Conservation (phyloP, 1,140 invertebrate species). For the Acromyrmex charruanus region DNA sequence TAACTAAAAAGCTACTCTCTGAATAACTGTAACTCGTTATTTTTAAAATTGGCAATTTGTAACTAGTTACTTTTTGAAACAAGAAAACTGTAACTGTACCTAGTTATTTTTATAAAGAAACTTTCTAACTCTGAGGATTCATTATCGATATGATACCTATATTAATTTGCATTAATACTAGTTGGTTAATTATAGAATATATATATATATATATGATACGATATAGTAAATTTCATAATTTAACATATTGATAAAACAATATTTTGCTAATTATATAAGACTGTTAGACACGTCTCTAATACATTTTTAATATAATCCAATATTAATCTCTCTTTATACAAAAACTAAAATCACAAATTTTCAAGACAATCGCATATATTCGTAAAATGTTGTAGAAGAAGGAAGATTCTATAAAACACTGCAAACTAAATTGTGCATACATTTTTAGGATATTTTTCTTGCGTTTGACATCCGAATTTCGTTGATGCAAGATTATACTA, state of each 20-base stretch:
- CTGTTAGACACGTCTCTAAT: background rate
- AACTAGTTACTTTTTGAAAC: no score
- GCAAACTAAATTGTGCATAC: background rate
- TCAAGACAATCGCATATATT: background rate
- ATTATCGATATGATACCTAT: background rate
- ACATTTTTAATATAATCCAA: background rate
- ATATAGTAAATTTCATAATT: background rate
- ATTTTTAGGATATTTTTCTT: conserved; percentile 5
- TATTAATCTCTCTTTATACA: background rate
- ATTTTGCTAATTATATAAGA: background rate
- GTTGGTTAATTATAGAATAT: background rate
- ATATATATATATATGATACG: background rate
- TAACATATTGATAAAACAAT: background rate
- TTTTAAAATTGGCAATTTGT: no score
- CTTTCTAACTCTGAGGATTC: background rate
- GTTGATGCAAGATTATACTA: background rate
- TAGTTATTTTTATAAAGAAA: no score
- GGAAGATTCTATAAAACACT: background rate
- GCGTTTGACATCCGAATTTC: background rate
- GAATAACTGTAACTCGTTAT: no score
- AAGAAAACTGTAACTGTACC: no score
- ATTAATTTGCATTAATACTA: no score
- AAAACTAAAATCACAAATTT: background rate
- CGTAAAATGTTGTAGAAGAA: background rate
- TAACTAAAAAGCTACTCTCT: no score